Percentiles rank a stretch among this genome's conserved stretches.
Evolutionary conservation across 2,113 vertebrate genomes (phyloP).

Genomic region (Leucopsar rothschildi): DNA sequence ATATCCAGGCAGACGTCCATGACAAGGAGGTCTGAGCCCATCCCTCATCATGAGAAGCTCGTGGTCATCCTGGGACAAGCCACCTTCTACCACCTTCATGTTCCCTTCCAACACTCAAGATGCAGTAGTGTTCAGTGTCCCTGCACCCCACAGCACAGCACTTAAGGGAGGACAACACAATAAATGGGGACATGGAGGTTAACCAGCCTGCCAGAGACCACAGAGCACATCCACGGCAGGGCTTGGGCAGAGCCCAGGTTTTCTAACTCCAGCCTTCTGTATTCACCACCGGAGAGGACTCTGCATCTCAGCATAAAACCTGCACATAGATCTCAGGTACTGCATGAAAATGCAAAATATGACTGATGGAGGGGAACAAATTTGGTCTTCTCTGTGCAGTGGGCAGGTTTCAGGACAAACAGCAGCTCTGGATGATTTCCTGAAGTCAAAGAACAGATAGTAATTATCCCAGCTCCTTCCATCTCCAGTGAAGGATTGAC

Average conservation of each 20-base stretch:
- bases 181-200: not conserved
- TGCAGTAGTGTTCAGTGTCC: not conserved
- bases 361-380: not conserved
- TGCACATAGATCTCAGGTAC: not conserved
- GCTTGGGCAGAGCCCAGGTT: not conserved
- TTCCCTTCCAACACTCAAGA: not conserved
- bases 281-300: not conserved
- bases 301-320: not conserved
- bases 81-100: not conserved
- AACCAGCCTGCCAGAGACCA: not conserved
- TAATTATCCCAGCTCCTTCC: not conserved
- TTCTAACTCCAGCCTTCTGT: not conserved
- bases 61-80: not conserved
- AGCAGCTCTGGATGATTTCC: not conserved
- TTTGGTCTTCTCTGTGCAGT: not conserved
- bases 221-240: not conserved
- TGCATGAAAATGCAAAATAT: not conserved
- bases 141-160: not conserved
- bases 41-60: not conserved
- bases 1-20: not conserved
- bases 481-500: not conserved
- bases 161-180: not conserved
- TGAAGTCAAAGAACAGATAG: not conserved
- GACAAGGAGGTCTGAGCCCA: not conserved
- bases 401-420: not conserved